Evolutionary conservation across 2,113 vertebrate genomes (phyloP), one percentile per base, ranked within the genome.

Genomic region (Oreochromis tanganicae): DNA sequence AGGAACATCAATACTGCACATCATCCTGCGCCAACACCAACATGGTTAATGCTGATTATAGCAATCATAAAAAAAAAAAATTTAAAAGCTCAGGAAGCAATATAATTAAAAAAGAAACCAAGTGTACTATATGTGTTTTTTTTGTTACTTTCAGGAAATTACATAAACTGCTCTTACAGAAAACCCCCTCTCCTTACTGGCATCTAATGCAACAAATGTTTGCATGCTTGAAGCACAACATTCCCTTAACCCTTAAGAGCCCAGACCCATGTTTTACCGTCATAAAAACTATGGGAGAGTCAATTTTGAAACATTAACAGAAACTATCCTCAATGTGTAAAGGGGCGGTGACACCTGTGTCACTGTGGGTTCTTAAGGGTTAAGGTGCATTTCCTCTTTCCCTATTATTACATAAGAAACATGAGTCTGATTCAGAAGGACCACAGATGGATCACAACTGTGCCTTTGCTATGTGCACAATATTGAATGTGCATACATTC

Each of bases 181-280:
- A 48, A 78, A 50, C 0, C 16, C 8, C 38, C 6, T 11, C 43
- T 32, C 0, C 27, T 75, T 75, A 50, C 16, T 0, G 24, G 0
- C 24, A 78, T 78, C 6, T 19, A 3, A 50, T 50, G 9, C 16
- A 50, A 0, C 14, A 78, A 29, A 8, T 73, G 24, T 50, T 32
- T 32, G 16, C 43, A n/a, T 78, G 43, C 43, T 19, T 50, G 24
- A 50, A 29, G 27, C 14, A 48, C 9, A 1, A 27, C 36, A 41
- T 0, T 63, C 61, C 61, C 34, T 36, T 36, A n/a, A n/a, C n/a
- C n/a, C n/a, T n/a, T n/a, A n/a, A n/a, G n/a, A n/a, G n/a, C n/a
- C n/a, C n/a, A n/a, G n/a, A n/a, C n/a, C n/a, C n/a, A n/a, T n/a
- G n/a, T n/a, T n/a, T n/a, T n/a, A n/a, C n/a, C n/a, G n/a, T n/a